Evolutionary conservation across 1,140 invertebrate species (phyloP).

Genomic region (Psilanteris sp.): DNA sequence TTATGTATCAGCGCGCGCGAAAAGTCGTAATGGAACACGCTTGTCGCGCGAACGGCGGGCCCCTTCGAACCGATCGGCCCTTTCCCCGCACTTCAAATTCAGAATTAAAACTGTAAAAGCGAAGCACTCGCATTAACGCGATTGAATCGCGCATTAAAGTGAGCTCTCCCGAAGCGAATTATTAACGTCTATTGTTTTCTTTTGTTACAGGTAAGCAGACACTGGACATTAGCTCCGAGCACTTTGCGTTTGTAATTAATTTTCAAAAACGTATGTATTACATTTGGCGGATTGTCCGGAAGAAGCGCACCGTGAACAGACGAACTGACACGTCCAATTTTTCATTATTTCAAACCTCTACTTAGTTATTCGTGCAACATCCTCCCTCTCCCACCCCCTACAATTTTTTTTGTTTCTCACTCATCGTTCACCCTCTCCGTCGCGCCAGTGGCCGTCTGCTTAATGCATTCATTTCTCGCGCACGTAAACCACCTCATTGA

Average conservation of each 20-base stretch:
- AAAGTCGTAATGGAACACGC: too few relatives aligned
- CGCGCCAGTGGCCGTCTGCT: conserved; percentile 2
- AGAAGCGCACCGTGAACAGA: conserved; percentile 11
- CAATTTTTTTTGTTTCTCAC: too few relatives aligned
- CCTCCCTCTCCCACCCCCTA: not conserved
- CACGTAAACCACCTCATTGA: conserved; percentile 60
- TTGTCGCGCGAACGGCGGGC: too few relatives aligned
- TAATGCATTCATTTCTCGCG: conserved; percentile 48
- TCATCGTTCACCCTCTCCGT: not conserved
- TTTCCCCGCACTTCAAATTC: conserved; percentile 25
- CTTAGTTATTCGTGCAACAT: conserved; percentile 30
- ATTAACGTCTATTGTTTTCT: conserved; percentile 50
- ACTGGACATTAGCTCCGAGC: conserved; percentile 18
- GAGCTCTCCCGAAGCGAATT: conserved; percentile 24
- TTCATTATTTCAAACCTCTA: conserved; percentile 27
- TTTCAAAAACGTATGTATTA: conserved; percentile 32
- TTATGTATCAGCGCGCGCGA: too few relatives aligned
- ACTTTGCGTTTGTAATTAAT: conserved; percentile 39
- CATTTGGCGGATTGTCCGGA: conserved; percentile 9
- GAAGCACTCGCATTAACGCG: conserved; percentile 28
- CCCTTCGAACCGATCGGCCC: conserved; percentile 23
- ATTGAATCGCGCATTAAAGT: conserved; percentile 40
- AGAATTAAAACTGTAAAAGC: conserved; percentile 46
- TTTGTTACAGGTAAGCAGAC: conserved; percentile 61
- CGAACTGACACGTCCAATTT: conserved; percentile 12